A percentile compares a stretch with the other conserved stretches of the same genome.
These are phyloP conservation scores for Anthophora plumipes DNA, from an alignment of 2,888 invertebrate genomes.

Conservation along the genomic window DNA sequence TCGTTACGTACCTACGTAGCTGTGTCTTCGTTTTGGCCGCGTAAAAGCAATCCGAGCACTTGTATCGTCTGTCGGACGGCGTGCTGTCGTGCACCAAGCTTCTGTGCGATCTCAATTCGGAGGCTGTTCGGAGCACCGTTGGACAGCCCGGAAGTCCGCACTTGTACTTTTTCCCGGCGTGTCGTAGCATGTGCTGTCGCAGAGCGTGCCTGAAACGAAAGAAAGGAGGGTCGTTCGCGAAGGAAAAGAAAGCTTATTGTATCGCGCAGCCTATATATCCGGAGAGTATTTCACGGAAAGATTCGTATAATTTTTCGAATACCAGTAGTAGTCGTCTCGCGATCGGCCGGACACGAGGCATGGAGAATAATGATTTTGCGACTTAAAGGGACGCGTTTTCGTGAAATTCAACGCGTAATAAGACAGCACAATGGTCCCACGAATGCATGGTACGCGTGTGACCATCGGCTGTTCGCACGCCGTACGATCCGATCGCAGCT, in stretches of 20 bases:
- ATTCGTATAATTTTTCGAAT: constrained; percentile 57
- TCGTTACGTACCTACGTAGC: constrained; percentile 85
- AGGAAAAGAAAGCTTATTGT: not conserved
- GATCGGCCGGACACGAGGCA: constrained; percentile 16
- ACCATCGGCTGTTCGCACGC: constrained; percentile 71
- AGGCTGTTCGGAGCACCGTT: constrained; percentile 86
- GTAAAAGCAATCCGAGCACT: constrained; percentile 86
- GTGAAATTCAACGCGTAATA: constrained; percentile 64
- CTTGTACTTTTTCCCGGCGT: constrained; percentile 86
- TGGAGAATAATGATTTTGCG: constrained; percentile 62
- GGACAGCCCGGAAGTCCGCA: constrained; percentile 87
- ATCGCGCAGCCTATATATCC: no score
- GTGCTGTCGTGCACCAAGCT: constrained; percentile 86
- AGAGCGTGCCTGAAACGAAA: constrained; percentile 85
- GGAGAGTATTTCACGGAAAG: constrained; percentile 29
- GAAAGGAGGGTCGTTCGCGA: not conserved
- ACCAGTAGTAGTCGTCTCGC: constrained; percentile 4
- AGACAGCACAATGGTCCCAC: constrained; percentile 70
- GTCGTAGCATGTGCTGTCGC: constrained; percentile 87
- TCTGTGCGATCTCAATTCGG: constrained; percentile 86
- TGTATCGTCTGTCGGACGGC: constrained; percentile 86
- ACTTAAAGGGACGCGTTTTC: constrained; percentile 61
- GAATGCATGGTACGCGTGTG: constrained; percentile 67
- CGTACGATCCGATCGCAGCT: constrained; percentile 72
- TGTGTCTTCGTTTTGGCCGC: constrained; percentile 82